Evolutionary conservation across 2,113 vertebrate species (phyloP).

Genomic region (Limnothrissa miodon): DNA sequence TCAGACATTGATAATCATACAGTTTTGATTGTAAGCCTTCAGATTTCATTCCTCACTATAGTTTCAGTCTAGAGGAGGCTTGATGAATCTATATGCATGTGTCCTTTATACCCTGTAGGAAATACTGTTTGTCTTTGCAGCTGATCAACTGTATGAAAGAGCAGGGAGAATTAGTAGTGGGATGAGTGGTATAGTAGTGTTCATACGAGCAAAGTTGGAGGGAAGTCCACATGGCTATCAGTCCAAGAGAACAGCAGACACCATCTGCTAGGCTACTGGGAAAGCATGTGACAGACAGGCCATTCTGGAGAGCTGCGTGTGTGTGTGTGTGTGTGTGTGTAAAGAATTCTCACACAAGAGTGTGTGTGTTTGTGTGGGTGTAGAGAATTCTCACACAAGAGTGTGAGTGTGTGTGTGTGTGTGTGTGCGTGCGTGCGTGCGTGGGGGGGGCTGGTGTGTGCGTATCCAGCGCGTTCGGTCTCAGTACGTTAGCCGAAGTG

Average conservation of each 20-base stretch:
- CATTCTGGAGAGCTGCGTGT: neutral
- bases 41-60: too few species aligned
- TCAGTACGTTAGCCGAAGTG: neutral
- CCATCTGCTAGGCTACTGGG: neutral
- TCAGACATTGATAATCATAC: too few species aligned
- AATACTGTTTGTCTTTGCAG: neutral
- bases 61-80: too few species aligned
- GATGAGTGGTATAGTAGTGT: too few species aligned
- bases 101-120: too few species aligned
- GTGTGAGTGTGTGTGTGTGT: conserved; percentile 13
- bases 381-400: neutral
- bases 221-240: neutral
- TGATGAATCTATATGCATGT: too few species aligned
- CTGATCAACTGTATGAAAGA: neutral
- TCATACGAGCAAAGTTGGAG: neutral
- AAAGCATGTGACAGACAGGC: neutral
- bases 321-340: neutral
- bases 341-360: neutral
- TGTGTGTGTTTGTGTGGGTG: conserved; percentile 15
- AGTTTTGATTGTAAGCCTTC: too few species aligned
- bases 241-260: neutral
- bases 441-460: too few species aligned
- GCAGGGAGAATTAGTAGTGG: neutral
- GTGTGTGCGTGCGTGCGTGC: too few species aligned
- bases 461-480: neutral